Base-by-base conservation (phyloP, 2,113 vertebrate species). In the Onychostoma macrolepis region DNA sequence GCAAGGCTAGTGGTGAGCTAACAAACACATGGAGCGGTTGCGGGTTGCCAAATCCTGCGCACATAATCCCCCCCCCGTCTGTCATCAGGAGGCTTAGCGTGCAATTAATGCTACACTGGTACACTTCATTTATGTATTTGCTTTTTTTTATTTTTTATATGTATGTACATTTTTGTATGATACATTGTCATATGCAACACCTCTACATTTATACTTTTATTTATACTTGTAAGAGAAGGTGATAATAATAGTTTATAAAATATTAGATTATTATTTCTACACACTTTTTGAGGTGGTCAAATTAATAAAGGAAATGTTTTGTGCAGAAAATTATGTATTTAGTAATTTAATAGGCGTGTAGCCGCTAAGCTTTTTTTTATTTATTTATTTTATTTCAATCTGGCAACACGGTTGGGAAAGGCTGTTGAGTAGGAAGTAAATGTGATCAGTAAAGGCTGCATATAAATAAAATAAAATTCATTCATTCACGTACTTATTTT, bases 11-110 rank as follows among this genome's bases (percentile, higher is more conserved):
- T 90, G 36, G 30, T 28, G 71, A 71, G 89, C 87, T 90, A 90
- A 84, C 86, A 89, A 89, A 84, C 86, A 90, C 89, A 90, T 90
- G 89, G 89, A 67, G 50, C 80, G 78, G 89, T 58, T 71, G 41
- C 56, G 80, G 84, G 87, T 88, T 90, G 89, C 89, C 89, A 88
- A 72, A 65, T 87, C 33, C 0, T 19, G 36, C 6, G 1, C 0
- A 17, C 13, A 9, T 6, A 61, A 7, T 33, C 5, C 8, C 30
- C 38, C 6, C 38, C 3, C 17, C 21, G 28, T 24, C 30, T 67
- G 12, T 48, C 9, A n/a, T 58, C 33, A 21, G n/a, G 24, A 9
- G 10, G 61, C 10, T 12, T 17, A 58, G 53, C 17, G 53, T 58
- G 33, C n/a, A n/a, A n/a, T n/a, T n/a, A n/a, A n/a, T 24, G 33